Evolutionary conservation across 2,888 invertebrate genomes (phyloP).

Genomic region (Atethmia centrago): DNA sequence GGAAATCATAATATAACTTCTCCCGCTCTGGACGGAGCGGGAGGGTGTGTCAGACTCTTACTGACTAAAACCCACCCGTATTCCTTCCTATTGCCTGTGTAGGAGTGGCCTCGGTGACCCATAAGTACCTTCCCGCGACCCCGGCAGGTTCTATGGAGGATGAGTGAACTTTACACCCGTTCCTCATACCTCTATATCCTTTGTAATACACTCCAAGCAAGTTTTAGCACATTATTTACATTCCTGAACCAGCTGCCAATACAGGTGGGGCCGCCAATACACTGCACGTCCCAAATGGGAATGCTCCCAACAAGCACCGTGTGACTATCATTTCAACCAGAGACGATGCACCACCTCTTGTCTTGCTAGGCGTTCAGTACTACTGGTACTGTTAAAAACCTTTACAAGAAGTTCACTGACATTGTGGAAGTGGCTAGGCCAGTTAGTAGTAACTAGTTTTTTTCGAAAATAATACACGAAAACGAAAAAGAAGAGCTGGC

Average conservation of each 20-base stretch:
- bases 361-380: background rate
- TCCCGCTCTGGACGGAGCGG: too few relatives aligned
- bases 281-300: background rate
- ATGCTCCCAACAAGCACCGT: background rate
- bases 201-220: background rate
- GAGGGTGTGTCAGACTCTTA: too few relatives aligned
- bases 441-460: background rate
- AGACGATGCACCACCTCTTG: background rate
- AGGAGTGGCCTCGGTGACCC: too few relatives aligned
- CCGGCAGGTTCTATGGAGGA: too few relatives aligned
- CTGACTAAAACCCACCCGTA: too few relatives aligned
- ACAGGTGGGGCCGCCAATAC: background rate
- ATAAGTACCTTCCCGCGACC: too few relatives aligned
- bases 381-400: background rate
- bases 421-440: background rate
- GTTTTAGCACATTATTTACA: background rate
- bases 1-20: too few relatives aligned
- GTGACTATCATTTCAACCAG: background rate
- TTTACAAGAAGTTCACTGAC: background rate
- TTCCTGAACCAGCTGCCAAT: background rate
- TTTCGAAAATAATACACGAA: background rate
- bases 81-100: too few relatives aligned
- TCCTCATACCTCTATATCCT: too few relatives aligned
- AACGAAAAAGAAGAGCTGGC: background rate
- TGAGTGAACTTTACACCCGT: too few relatives aligned